phyloP scores from a whole-genome alignment of 2,888 invertebrate species.

The Tanaodytes sp. region DNA sequence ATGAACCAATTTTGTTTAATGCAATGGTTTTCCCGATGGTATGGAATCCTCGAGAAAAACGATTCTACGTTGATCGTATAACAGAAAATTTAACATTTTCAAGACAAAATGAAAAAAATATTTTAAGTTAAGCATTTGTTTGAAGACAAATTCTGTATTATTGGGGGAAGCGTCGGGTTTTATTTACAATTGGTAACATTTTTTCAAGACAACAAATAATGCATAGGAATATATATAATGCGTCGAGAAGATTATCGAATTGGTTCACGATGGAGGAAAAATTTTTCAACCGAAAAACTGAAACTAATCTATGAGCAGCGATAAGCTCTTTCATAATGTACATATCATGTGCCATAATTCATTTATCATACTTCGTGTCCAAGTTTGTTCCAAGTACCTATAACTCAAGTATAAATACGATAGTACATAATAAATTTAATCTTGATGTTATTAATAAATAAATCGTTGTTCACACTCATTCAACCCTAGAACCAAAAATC shows the following conservation, averaged over 20 bases:
- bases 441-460: conserved; percentile 72
- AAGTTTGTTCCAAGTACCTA: conserved; percentile 73
- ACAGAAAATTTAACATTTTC: too few relatives aligned
- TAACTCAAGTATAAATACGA: conserved; percentile 71
- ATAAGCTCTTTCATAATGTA: conserved; percentile 67
- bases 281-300: conserved; percentile 16
- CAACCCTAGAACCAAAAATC: conserved; percentile 18
- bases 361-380: conserved; percentile 72
- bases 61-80: too few relatives aligned
- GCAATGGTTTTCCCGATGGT: conserved; percentile 42
- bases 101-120: neutral
- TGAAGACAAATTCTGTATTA: conserved; percentile 30
- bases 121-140: too few relatives aligned
- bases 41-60: conserved; percentile 3
- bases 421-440: conserved; percentile 73
- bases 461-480: conserved; percentile 52
- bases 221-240: too few relatives aligned
- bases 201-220: too few relatives aligned
- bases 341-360: conserved; percentile 73
- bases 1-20: conserved; percentile 15
- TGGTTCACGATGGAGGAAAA: conserved; percentile 10
- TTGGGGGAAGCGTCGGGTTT: conserved; percentile 36
- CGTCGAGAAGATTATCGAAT: too few relatives aligned
- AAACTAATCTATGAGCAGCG: conserved; percentile 47
- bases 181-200: too few relatives aligned